These are phyloP conservation scores for Protobothrops flavoviridis DNA, from an alignment of 2,113 vertebrate genomes.

Conservation along the genomic window DNA sequence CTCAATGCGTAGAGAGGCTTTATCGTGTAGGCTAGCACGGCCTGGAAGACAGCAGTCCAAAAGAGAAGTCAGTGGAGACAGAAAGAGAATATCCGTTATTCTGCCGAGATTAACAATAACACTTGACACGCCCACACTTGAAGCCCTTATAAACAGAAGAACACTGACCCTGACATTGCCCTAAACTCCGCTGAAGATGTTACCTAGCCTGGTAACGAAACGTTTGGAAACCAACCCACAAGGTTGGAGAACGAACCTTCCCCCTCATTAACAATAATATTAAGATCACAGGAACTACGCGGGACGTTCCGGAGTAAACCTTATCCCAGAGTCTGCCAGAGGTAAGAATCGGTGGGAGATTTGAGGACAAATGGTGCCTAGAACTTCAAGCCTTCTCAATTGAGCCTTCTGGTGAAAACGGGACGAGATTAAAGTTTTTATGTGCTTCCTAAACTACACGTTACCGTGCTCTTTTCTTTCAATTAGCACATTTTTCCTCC, in stretches of 20 bases:
- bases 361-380: not conserved
- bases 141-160: too few species aligned
- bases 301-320: not conserved
- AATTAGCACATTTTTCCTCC: not conserved
- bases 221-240: too few species aligned
- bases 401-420: not conserved
- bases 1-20: slow-evolving; percentile 94
- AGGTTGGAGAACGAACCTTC: too few species aligned
- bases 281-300: too few species aligned
- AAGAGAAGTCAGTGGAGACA: not conserved
- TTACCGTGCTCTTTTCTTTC: not conserved
- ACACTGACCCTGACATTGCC: too few species aligned
- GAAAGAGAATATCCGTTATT: not conserved
- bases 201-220: too few species aligned
- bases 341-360: not conserved
- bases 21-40: slow-evolving; percentile 91
- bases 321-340: not conserved
- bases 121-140: too few species aligned
- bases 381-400: not conserved
- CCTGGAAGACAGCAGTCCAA: slow-evolving; percentile 68
- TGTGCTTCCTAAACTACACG: not conserved
- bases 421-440: not conserved
- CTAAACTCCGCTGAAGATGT: too few species aligned
- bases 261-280: too few species aligned
- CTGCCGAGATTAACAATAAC: not conserved